Conservation (phyloP, 1,140 invertebrate species). For the Philaenus spumarius region DNA sequence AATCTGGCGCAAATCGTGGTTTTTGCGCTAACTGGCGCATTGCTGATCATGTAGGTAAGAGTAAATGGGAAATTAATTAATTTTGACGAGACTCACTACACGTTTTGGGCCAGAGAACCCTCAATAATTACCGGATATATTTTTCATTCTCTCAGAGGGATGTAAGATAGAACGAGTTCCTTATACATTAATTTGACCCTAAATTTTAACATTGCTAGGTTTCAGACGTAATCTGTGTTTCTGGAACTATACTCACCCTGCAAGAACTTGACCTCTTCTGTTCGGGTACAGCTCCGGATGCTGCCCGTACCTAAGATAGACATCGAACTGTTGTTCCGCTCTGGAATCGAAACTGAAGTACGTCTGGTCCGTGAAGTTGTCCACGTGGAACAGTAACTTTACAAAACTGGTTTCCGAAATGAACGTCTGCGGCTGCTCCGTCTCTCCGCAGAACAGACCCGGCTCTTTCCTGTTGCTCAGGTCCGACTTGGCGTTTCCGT, state of each 20-base stretch:
- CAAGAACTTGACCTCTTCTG: slow-evolving; percentile 72
- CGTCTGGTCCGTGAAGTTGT: slow-evolving; percentile 87
- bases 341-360: slow-evolving; percentile 70
- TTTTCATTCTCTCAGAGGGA: too few species aligned
- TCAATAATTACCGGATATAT: too few species aligned
- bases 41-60: too few species aligned
- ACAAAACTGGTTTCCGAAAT: slow-evolving; percentile 91
- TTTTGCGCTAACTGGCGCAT: too few species aligned
- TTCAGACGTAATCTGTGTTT: too few species aligned
- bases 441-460: slow-evolving; percentile 86
- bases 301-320: slow-evolving; percentile 80
- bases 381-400: slow-evolving; percentile 80
- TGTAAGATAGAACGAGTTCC: too few species aligned
- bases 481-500: slow-evolving; percentile 78
- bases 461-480: slow-evolving; percentile 78
- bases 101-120: too few species aligned
- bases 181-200: too few species aligned
- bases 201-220: too few species aligned
- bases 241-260: slow-evolving; percentile 56
- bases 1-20: too few species aligned
- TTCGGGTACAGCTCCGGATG: slow-evolving; percentile 89
- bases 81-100: too few species aligned
- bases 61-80: too few species aligned
- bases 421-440: slow-evolving; percentile 86
- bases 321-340: slow-evolving; percentile 83